phyloP scores from a whole-genome alignment of 2,113 vertebrate genomes.

The Aepyceros melampus region DNA sequence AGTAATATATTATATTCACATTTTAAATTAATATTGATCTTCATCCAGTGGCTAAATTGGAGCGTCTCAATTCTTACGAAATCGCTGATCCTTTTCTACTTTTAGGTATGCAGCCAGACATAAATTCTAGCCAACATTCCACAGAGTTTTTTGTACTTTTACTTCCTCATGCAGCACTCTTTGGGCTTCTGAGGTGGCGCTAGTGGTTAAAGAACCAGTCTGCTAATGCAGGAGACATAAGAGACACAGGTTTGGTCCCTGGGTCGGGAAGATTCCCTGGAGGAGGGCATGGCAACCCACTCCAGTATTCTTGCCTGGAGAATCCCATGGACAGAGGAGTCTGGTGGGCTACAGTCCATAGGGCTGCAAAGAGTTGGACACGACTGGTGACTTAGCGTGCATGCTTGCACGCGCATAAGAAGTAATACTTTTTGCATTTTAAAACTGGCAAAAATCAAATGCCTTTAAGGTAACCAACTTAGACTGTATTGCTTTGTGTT shows the following conservation, averaged over 20 bases:
- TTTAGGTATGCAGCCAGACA: conserved; percentile 20
- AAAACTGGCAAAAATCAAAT: conserved; percentile 18
- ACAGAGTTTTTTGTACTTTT: conserved; percentile 17
- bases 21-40: conserved; percentile 74
- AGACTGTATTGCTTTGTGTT: background rate
- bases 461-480: background rate
- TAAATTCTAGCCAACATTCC: conserved; percentile 32
- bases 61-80: conserved; percentile 64
- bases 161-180: background rate
- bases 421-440: background rate
- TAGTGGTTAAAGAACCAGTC: background rate
- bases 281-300: background rate
- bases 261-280: rapidly evolving
- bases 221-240: background rate
- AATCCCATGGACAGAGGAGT: background rate
- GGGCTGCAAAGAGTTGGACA: background rate
- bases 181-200: background rate
- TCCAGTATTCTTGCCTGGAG: background rate
- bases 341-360: background rate
- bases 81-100: conserved; percentile 67
- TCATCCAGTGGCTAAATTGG: conserved; percentile 67
- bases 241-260: background rate
- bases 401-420: background rate
- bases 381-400: background rate
- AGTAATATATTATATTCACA: conserved; percentile 69